A percentile compares a stretch with the other conserved stretches of the same genome.
Evolutionary conservation across 2,888 invertebrate genomes (phyloP).

Genomic region (Cephus spinipes): DNA sequence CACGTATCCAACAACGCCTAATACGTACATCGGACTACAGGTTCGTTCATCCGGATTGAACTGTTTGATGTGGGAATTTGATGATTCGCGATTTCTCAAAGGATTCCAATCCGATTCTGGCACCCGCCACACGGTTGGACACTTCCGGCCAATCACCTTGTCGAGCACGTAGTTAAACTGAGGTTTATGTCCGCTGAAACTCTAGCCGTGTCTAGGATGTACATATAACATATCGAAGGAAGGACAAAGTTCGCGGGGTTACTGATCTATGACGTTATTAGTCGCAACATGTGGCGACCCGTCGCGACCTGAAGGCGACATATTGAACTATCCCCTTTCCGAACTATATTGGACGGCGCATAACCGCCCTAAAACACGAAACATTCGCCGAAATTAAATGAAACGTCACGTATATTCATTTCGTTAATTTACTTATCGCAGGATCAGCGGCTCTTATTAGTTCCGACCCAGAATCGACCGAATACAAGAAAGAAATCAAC

Average conservation of each 20-base stretch:
- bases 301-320: conserved; percentile 45
- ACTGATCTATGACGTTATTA: conserved; percentile 55
- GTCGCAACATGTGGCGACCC: conserved; percentile 53
- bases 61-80: not conserved
- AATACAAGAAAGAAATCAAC: conserved; percentile 32
- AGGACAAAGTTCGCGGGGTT: conserved; percentile 45
- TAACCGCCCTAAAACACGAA: conserved; percentile 21
- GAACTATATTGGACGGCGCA: conserved; percentile 32
- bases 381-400: conserved; percentile 24
- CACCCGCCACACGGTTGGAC: not conserved
- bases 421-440: conserved; percentile 36
- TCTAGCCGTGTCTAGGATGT: not conserved
- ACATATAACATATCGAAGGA: conserved; percentile 12
- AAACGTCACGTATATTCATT: conserved; percentile 24
- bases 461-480: conserved; percentile 23
- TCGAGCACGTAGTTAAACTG: not conserved
- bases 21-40: not conserved
- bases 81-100: not conserved
- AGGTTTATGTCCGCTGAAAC: not conserved
- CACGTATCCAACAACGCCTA: not conserved
- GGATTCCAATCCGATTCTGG: not conserved
- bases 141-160: not conserved
- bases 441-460: conserved; percentile 26
- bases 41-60: not conserved
- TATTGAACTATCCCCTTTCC: conserved; percentile 43